A percentile compares a stretch with the other conserved stretches of the same genome.
These are phyloP conservation scores for Sciurus vulgaris DNA, from an alignment of 2,797 vertebrate species.

Conservation along the genomic window DNA sequence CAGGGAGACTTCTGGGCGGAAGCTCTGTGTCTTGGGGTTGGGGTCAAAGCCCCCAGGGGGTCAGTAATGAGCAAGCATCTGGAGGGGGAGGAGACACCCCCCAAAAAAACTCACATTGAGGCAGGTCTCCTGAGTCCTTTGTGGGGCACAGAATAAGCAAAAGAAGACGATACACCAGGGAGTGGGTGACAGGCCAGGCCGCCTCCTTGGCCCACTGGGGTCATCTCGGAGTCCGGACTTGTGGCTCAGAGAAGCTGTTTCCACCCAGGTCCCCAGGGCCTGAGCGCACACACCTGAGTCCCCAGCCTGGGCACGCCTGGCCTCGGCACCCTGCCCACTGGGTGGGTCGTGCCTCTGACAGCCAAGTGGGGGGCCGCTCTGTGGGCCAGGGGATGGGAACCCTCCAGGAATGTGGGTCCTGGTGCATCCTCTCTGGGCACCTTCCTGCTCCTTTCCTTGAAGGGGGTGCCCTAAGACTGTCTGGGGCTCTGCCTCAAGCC, in stretches of 20 bases:
- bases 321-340: neutral
- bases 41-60: no score
- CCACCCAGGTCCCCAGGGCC: neutral
- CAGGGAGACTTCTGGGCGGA: neutral
- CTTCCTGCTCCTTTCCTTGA: neutral
- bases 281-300: neutral
- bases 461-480: accelerated
- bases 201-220: neutral
- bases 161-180: neutral
- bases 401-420: accelerated
- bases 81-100: neutral
- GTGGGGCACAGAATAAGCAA: neutral
- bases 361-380: no score
- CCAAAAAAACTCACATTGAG: neutral
- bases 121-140: accelerated
- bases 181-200: accelerated
- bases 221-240: neutral
- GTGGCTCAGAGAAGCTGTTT: neutral
- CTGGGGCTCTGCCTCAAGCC: neutral
- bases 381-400: neutral
- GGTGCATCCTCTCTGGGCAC: accelerated
- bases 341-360: no score
- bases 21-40: neutral
- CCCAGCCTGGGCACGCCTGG: no score
- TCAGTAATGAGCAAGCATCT: accelerated